Evolutionary conservation across 1,140 invertebrate species (phyloP).

Genomic region (Pectinophora gossypiella): DNA sequence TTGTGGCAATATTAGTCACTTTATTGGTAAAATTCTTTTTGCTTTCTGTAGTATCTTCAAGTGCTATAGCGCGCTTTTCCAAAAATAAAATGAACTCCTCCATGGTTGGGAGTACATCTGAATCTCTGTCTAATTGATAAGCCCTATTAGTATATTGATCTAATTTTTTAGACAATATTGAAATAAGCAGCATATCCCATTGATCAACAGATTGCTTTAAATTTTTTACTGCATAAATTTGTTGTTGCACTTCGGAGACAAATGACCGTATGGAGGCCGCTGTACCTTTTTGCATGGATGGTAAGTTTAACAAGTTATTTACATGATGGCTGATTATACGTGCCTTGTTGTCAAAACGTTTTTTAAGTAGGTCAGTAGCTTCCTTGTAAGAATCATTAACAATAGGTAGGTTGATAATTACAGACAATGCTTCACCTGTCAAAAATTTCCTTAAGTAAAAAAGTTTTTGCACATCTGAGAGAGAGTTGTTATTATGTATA

Average conservation of each 20-base stretch:
- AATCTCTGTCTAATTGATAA: conserved; percentile 20
- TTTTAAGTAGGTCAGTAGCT: conserved; percentile 14
- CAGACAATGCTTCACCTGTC: conserved; percentile 10
- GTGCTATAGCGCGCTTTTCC: too few species aligned
- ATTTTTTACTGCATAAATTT: conserved; percentile 27
- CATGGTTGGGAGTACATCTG: conserved; percentile 14
- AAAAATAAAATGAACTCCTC: conserved; percentile 19
- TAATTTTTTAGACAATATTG: conserved; percentile 16
- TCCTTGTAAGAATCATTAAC: conserved; percentile 15
- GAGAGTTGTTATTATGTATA: conserved; percentile 10
- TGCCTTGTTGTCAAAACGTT: conserved; percentile 18
- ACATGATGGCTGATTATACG: conserved; percentile 8
- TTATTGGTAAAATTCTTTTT: neutral
- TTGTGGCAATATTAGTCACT: conserved; percentile 10
- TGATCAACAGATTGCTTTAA: conserved; percentile 19
- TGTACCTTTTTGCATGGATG: too few species aligned
- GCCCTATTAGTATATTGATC: conserved; percentile 17
- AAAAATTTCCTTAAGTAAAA: conserved; percentile 18
- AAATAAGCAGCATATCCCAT: conserved; percentile 26
- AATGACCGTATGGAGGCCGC: conserved; percentile 21
- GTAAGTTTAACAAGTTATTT: conserved; percentile 11
- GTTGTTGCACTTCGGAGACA: conserved; percentile 20
- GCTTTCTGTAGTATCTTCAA: conserved; percentile 13
- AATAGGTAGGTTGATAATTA: conserved; percentile 14
- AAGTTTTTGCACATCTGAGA: conserved; percentile 17